phyloP scores from a whole-genome alignment of 1,140 invertebrate species.

The Zelostemma sp. region DNA sequence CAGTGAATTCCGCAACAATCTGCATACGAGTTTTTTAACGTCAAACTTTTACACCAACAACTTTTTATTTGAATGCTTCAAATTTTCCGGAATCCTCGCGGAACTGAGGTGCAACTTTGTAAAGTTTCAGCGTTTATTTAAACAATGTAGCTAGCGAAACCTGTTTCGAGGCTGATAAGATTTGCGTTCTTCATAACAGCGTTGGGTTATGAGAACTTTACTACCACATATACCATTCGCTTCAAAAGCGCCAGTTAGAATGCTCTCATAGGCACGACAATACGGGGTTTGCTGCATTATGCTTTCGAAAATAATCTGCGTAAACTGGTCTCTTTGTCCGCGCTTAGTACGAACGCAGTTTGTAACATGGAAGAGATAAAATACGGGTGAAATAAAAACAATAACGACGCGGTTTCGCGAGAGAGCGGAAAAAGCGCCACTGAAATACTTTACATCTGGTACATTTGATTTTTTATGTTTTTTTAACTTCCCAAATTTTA shows the following conservation, averaged over 20 bases:
- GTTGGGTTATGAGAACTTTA: slow-evolving; percentile 22
- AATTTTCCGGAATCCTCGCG: background rate
- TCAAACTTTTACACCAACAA: background rate
- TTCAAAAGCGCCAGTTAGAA: slow-evolving; percentile 16
- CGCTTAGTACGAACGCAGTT: background rate
- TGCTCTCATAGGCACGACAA: slow-evolving; percentile 22
- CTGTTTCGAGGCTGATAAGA: background rate
- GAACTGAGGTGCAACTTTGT: background rate
- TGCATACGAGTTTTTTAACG: too few relatives aligned
- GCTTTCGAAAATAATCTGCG: slow-evolving; percentile 42
- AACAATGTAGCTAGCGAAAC: background rate
- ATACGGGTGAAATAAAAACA: slow-evolving; percentile 26
- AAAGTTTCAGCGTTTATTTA: background rate
- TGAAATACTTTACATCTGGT: too few relatives aligned
- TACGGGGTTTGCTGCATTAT: slow-evolving; percentile 24
- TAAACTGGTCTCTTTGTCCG: slow-evolving; percentile 31
- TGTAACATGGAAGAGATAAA: slow-evolving; percentile 14
- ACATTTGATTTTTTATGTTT: too few relatives aligned
- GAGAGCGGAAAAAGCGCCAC: background rate
- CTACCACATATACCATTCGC: slow-evolving; percentile 20
- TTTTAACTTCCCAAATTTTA: background rate
- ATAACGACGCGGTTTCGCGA: background rate
- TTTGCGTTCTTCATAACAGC: slow-evolving; percentile 19
- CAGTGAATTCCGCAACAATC: too few relatives aligned
- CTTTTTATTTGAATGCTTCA: background rate